phyloP scores from a whole-genome alignment of 2,113 vertebrate genomes.

The Motacilla alba region DNA sequence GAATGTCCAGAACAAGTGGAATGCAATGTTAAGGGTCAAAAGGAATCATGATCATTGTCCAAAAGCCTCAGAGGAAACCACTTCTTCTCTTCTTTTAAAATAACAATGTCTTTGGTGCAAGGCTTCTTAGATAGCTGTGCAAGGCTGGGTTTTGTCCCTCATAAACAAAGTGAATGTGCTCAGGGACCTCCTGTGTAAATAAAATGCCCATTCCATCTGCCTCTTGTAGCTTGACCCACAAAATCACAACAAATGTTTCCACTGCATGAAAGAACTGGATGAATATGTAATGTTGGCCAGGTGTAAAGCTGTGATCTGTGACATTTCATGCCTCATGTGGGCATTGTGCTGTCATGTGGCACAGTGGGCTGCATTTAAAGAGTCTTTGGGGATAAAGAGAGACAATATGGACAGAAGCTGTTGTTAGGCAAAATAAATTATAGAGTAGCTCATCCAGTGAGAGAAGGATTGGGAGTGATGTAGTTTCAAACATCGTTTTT shows the following conservation, averaged over 20 bases:
- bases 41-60: rapidly evolving
- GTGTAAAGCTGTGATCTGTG: conserved; percentile 59
- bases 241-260: conserved; percentile 22
- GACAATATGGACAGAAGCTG: conserved; percentile 47
- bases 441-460: conserved; percentile 3
- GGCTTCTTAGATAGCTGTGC: neutral
- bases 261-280: conserved; percentile 11
- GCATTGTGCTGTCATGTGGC: conserved; percentile 35
- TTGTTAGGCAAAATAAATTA: conserved; percentile 63
- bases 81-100: neutral
- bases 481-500: neutral
- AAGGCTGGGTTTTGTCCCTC: neutral
- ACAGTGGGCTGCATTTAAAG: conserved; percentile 30
- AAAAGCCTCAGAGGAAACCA: neutral
- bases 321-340: conserved; percentile 50
- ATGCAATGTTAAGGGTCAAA: neutral
- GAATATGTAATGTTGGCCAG: conserved; percentile 31
- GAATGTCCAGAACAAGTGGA: neutral
- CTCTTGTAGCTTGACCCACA: conserved; percentile 37
- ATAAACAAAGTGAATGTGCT: neutral
- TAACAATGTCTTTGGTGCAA: neutral
- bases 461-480: conserved; percentile 4
- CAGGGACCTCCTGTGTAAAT: neutral
- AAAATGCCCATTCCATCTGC: conserved; percentile 38
- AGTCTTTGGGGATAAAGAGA: conserved; percentile 36